Evolutionary conservation across 2,797 vertebrate species (phyloP).

Genomic region (Pipistrellus kuhlii): DNA sequence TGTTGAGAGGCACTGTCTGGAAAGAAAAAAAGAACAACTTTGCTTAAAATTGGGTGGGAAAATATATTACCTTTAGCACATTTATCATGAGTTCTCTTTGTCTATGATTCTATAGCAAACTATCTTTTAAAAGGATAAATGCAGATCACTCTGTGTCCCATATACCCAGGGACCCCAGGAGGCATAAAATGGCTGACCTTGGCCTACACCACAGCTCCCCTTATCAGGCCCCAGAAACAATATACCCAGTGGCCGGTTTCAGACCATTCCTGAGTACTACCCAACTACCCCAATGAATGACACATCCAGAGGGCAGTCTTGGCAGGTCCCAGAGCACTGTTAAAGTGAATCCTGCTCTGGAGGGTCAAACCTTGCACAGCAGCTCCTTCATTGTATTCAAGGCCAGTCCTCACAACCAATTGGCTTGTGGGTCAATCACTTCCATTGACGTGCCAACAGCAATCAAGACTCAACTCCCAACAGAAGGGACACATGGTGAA

Average conservation of each 20-base stretch:
- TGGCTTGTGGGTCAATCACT: not conserved
- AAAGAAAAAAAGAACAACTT: slow-evolving; percentile 62
- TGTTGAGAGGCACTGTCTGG: slow-evolving; percentile 82
- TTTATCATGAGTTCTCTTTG: not conserved
- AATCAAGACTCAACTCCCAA: not conserved
- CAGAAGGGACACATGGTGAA: not conserved
- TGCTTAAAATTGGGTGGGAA: slow-evolving; percentile 22
- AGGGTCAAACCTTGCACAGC: not conserved
- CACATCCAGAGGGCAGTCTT: not conserved
- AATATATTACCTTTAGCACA: not conserved
- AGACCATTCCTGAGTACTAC: not conserved
- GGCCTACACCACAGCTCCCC: not conserved
- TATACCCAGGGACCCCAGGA: not conserved
- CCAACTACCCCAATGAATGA: not conserved
- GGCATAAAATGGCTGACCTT: not conserved
- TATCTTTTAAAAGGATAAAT: not conserved
- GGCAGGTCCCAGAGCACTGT: not conserved
- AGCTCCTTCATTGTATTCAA: not conserved
- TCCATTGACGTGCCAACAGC: not conserved
- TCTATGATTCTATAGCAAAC: not conserved
- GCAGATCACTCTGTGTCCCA: not conserved
- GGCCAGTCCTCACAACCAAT: not conserved
- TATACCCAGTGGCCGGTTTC: not conserved
- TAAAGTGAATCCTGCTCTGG: not conserved
- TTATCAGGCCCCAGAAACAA: not conserved